These are phyloP conservation scores for Notocelia uddmanniana DNA, from an alignment of 2,888 invertebrate species.

Conservation along the genomic window DNA sequence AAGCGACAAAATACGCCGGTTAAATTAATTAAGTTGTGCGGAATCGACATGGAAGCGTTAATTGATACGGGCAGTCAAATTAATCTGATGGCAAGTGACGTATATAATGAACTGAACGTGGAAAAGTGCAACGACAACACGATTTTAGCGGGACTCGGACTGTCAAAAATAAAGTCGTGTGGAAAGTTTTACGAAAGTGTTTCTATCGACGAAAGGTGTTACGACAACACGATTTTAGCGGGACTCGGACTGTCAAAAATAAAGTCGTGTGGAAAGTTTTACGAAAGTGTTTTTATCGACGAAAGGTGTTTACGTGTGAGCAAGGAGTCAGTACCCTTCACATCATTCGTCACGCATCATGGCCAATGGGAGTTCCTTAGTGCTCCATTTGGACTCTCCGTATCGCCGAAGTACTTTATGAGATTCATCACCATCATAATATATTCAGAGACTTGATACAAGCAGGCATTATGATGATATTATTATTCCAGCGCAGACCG, in stretches of 20 bases:
- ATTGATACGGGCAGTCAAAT: constrained; percentile 2
- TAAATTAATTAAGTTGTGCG: constrained; percentile 9
- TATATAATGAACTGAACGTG: constrained; percentile 1
- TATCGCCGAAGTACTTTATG: constrained; percentile 48
- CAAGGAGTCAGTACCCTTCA: constrained; percentile 33
- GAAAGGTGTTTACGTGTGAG: constrained; percentile 6
- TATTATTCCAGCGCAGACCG: constrained; percentile 24
- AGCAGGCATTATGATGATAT: constrained; percentile 22
- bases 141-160: no score
- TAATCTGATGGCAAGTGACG: not conserved
- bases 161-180: no score
- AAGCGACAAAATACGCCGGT: not conserved
- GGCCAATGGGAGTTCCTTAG: constrained; percentile 40
- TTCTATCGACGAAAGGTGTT: no score
- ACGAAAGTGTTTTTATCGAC: not conserved
- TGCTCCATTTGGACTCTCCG: constrained; percentile 50
- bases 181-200: no score
- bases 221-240: no score
- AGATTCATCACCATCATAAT: constrained; percentile 48
- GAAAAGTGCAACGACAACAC: constrained; percentile 7
- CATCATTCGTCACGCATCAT: constrained; percentile 38
- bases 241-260: no score
- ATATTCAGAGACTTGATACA: constrained; percentile 36
- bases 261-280: no score
- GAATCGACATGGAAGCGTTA: constrained; percentile 1